Percentiles rank a stretch among this genome's conserved stretches.
Evolutionary conservation across 2,888 invertebrate genomes (phyloP).

Genomic region (Sesamia inferens): DNA sequence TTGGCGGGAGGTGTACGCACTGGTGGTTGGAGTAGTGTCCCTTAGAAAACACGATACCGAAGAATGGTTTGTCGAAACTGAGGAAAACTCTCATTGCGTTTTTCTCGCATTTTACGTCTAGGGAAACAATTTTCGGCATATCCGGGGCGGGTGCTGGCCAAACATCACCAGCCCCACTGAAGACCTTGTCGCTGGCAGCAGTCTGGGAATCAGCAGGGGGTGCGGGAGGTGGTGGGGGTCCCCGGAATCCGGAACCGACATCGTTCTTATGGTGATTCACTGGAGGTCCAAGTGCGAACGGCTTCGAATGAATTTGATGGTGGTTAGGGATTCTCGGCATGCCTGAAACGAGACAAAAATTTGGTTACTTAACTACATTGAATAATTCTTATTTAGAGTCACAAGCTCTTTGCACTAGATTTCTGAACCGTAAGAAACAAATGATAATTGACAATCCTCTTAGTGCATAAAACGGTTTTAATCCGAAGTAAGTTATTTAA

Average conservation of each 20-base stretch:
- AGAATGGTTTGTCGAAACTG: constrained; percentile 98
- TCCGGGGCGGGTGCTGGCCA: constrained; percentile 96
- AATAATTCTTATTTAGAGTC: not conserved
- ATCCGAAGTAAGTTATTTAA: not conserved
- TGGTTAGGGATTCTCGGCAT: constrained; percentile 88
- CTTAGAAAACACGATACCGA: constrained; percentile 98
- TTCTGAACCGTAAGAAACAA: not conserved
- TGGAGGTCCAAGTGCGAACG: constrained; percentile 84
- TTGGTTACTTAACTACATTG: not conserved
- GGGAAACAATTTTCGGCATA: constrained; percentile 97
- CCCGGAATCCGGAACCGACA: constrained; percentile 92
- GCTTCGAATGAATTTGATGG: constrained; percentile 87
- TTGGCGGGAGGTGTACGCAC: constrained; percentile 97
- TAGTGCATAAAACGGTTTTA: not conserved
- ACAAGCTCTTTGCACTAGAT: not conserved
- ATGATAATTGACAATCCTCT: not conserved
- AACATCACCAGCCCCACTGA: constrained; percentile 92
- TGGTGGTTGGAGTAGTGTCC: constrained; percentile 98
- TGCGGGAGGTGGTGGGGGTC: constrained; percentile 90
- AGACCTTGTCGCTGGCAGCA: constrained; percentile 91
- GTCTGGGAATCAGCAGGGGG: constrained; percentile 87
- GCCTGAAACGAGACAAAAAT: constrained; percentile 73
- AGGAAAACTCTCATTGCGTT: constrained; percentile 98
- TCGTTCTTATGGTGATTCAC: constrained; percentile 87
- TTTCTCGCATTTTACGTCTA: constrained; percentile 98